Evolutionary conservation across 2,888 invertebrate genomes (phyloP).

Genomic region (Cryptosula pallasiana): DNA sequence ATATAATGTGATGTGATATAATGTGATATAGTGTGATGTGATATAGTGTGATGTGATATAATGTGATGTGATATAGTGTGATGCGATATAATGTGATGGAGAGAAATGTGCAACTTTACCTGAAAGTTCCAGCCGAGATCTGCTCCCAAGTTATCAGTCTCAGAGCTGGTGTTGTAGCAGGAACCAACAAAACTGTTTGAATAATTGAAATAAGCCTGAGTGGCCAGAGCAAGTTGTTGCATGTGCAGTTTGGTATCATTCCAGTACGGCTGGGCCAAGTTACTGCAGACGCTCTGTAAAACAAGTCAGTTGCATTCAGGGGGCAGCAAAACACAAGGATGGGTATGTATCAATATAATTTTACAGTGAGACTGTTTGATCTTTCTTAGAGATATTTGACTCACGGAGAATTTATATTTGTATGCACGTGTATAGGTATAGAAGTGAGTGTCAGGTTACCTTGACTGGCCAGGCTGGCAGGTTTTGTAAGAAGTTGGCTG

Average conservation of each 20-base stretch:
- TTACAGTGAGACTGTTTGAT: too few species aligned
- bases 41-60: too few species aligned
- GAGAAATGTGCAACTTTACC: conserved; percentile 56
- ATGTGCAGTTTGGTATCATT: conserved; percentile 57
- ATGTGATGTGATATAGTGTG: too few species aligned
- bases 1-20: too few species aligned
- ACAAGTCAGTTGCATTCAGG: not conserved
- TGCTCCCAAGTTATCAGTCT: conserved; percentile 49
- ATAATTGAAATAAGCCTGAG: conserved; percentile 76
- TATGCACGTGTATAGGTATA: too few species aligned
- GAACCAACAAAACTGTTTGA: conserved; percentile 55
- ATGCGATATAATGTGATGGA: too few species aligned
- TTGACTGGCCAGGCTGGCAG: conserved; percentile 80
- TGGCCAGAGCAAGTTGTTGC: conserved; percentile 63
- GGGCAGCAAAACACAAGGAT: too few species aligned
- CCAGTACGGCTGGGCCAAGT: conserved; percentile 41
- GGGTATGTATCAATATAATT: too few species aligned
- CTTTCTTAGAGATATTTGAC: too few species aligned
- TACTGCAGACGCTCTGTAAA: conserved; percentile 58
- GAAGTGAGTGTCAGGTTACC: conserved; percentile 43
- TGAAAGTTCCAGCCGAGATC: conserved; percentile 76
- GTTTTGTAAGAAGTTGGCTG: conserved; percentile 69
- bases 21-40: too few species aligned
- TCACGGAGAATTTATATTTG: too few species aligned
- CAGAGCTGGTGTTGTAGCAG: not conserved